Evolutionary conservation across 2,113 vertebrate species (phyloP), one percentile per base, ranked within the genome.

Genomic region (Lanius ludovicianus): DNA sequence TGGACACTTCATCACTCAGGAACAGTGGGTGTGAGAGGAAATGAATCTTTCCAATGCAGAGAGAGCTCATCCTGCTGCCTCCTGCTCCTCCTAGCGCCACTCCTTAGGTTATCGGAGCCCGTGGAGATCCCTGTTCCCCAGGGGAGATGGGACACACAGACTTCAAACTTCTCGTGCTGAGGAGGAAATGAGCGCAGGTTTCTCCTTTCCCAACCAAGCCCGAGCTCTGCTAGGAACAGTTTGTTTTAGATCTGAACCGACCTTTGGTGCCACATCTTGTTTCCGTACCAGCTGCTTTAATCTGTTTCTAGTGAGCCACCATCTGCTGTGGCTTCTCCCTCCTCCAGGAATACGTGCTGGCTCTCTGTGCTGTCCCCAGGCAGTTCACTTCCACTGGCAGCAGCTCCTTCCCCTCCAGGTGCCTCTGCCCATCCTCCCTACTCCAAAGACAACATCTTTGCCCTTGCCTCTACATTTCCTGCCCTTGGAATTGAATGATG

Each of bases 241-340:
- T 50, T 76, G 52, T 84, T 89, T 95, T 23, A 5, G 62, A 71
- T 85, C 47, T 46, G 37, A 88, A 81, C 63, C 1, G 7, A 57
- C 80, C 71, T 68, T 92, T 1, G 1, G 59, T 76, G 82, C 78
- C 33, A 70, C 35, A 20, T 79, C 84, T 78, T n/a, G 73, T 87
- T 82, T 93, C 81, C 0, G 1, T 78, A 87, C 60, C 81, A 76
- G 65, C 62, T 85, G 65, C 90, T 95, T 82, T 75, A 56, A 71
- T 71, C 84, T 64, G 44, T 85, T 93, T 85, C 74, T 68, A 73
- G 53, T 11, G 41, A 90, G 75, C 46, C 37, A 28, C 70, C 92
- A 92, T 80, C 90, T 96, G 94, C 90, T 95, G 73, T 2, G 2
- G 78, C 75, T 85, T 91, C 67, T 87, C 64, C 52, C 82, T 83